phyloP scores from a whole-genome alignment of 1,140 invertebrate genomes.

The Pteromalus puparum region DNA sequence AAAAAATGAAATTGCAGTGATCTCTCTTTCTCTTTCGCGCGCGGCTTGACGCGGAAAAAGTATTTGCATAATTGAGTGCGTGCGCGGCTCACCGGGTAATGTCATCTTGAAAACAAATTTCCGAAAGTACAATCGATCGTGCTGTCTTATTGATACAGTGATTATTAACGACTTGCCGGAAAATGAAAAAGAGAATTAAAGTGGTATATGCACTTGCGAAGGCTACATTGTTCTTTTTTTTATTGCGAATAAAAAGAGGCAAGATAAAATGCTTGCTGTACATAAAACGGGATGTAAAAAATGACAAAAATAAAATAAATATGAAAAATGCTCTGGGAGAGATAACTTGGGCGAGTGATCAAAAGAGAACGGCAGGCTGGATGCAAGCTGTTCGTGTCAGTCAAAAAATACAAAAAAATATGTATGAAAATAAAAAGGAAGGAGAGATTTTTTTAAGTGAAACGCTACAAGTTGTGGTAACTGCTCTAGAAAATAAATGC shows the following conservation, averaged over 20 bases:
- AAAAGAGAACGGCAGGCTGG: background rate
- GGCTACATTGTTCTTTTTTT: background rate
- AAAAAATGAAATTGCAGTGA: background rate
- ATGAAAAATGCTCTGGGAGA: background rate
- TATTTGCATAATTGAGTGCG: background rate
- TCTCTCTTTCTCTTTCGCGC: background rate
- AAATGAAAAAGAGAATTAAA: background rate
- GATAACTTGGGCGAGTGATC: conserved; percentile 3
- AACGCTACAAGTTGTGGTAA: too few species aligned
- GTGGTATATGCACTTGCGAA: background rate
- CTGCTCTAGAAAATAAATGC: too few species aligned
- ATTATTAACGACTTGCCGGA: background rate
- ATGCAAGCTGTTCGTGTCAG: background rate
- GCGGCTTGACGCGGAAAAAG: background rate
- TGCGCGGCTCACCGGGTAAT: background rate
- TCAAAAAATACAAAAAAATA: background rate
- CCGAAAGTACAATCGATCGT: background rate
- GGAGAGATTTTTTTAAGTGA: too few species aligned
- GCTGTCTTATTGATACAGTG: background rate
- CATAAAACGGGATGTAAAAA: background rate
- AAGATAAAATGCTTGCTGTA: background rate
- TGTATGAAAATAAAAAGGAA: too few species aligned
- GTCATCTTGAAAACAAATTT: background rate
- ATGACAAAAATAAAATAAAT: background rate
- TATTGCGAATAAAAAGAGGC: background rate